Base-by-base conservation (phyloP, 2,797 vertebrate genomes). In the Poecilia velifera region DNA sequence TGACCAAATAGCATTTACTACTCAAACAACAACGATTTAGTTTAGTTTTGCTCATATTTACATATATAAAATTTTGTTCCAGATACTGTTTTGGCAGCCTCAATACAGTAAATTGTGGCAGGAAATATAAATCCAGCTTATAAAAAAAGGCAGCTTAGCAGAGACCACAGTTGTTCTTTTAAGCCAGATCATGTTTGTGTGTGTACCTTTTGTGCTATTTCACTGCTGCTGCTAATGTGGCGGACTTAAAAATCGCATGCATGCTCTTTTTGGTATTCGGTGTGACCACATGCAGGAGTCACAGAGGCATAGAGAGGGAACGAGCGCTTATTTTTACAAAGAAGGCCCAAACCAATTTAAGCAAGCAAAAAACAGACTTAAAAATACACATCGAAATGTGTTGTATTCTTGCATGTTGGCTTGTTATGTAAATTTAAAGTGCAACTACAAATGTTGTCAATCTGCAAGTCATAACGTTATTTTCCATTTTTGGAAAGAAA, bases 231-330 rank as follows among this genome's bases (percentile, higher is more conserved):
- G 62, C 77, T 70, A 89, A 90, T 90, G 87, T 81, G 82, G 53
- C 53, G 72, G 85, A 88, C 83, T 86, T 86, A 73, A 82, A 85
- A 68, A 78, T 85, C 84, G 82, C 88, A 88, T 84, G 84, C 79
- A 20, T 66, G 25, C 79, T 66, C 76, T 90, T 81, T 86, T 81
- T 83, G 86, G 84, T 88, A 90, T 92, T 91, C 82, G 78, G 34
- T 53, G 73, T 72, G 77, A 84, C 78, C 66, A 72, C 51, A 57
- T 71, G 70, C 13, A 9, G 22, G 46, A 62, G 47, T 70, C 47
- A n/a, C 12, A 34, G 70, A 41, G 68, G 20, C 68, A 31, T 8
- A 72, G 28, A 72, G 22, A 25, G 39, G 6, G 68, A 55, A n/a
- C 28, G 46, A 45, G 43, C n/a, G 39, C 34, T 47, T 64, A 41